Base-by-base conservation (phyloP, 2,888 invertebrate genomes). In the Seira musarum region DNA sequence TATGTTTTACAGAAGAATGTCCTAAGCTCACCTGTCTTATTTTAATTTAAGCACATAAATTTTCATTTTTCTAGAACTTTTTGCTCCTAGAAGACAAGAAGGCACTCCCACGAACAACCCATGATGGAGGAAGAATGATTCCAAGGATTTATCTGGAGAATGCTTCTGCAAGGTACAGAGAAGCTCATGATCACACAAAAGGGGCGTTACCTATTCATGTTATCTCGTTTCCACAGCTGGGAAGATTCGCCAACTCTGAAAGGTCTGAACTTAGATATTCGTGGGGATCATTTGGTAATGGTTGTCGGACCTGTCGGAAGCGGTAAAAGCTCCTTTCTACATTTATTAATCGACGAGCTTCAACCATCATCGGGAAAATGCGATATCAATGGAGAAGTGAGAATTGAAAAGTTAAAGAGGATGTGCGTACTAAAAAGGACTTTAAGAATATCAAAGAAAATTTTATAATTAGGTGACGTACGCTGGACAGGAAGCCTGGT, bases 231-330 rank as follows among this genome's bases (percentile, higher is more conserved):
- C 24, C 69, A 1, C 22, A 85, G 86, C 53, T 84, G 84, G 84
- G 72, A 24, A n/a, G 74, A 82, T 5, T 60, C 53, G 6, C 60
- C 72, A 24, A 93, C 93, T 0, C 90, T 95, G 17, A 91, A 91
- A 0, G 91, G 93, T 83, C 89, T 94, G 0, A 93, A 91, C 81
- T 89, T 95, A 71, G 91, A 91, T 0, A 91, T 93, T 22, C 91
- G 91, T 83, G 92, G 92, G 6, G 92, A 92, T 83, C 92, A 91
- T 85, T 88, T 93, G 25, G 90, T 90, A 5, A 76, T 81, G 87
- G 90, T 87, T 21, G 82, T 87, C 65, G 87, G 87, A 3, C 82
- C 85, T 5, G 87, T 87, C 8, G 87, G 87, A 6, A 78, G 83
- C 21, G 87, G 87, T 6, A 87, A 87, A 80, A 83, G 72, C 1